Evolutionary conservation across 2,888 invertebrate species (phyloP), one percentile per base, ranked within the genome.

Genomic region (Anaspis maculata): DNA sequence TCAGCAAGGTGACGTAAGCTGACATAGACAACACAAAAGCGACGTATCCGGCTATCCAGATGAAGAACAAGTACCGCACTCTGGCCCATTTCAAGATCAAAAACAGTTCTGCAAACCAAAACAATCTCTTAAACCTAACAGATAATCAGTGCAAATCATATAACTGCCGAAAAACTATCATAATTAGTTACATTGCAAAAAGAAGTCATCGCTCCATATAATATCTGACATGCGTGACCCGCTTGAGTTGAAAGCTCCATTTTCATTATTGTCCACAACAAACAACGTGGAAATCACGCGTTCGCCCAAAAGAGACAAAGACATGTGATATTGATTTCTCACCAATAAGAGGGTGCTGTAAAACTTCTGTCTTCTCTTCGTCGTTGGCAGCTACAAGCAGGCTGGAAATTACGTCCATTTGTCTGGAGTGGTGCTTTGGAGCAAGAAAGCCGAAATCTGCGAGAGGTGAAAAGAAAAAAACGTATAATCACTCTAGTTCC

Each of bases 61-160:
- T 42, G 32, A 65, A 67, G 47, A 73, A 73, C 41, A 72, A 69
- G 25, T 58, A 54, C 25, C 69, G 56, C 12, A 72, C 62, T 42
- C 60, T 64, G n/a, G 61, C 46, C 73, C 73, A 73, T 52, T 73
- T 73, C 14, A 72, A 28, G 3, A 42, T 34, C 6, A 53, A 59
- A 28, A 41, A 49, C 1, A 51, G 40, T 21, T 51, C 50, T 49
- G 36, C n/a, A 34, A 41, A 40, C 13, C 29, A 34, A 26, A 22
- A 15, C n/a, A n/a, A n/a, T n/a, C n/a, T n/a, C n/a, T n/a, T n/a
- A n/a, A n/a, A n/a, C n/a, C n/a, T n/a, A n/a, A n/a, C n/a, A n/a
- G n/a, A n/a, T n/a, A n/a, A n/a, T n/a, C n/a, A n/a, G n/a, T n/a
- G n/a, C n/a, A n/a, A n/a, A n/a, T n/a, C n/a, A n/a, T n/a, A n/a